Conservation (phyloP, 2,888 invertebrate species). For the Agonopterix alstromeriana region DNA sequence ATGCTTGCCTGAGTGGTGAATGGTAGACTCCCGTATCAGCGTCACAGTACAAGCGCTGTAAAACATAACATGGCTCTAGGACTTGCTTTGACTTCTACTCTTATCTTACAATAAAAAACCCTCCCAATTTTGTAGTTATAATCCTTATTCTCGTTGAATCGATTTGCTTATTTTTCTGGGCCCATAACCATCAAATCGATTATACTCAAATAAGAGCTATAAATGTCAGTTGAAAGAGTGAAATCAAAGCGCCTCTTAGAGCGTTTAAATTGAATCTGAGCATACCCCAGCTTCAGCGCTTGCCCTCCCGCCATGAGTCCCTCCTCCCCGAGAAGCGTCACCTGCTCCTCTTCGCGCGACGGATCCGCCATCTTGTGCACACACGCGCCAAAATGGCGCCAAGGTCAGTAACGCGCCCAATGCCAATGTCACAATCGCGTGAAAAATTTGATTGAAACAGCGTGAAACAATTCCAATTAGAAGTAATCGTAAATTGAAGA, state of each 20-base stretch:
- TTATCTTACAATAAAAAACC: conserved; percentile 3
- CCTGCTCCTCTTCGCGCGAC: conserved; percentile 96
- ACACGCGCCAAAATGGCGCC: conserved; percentile 69
- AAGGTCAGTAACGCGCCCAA: conserved; percentile 82
- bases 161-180: not conserved
- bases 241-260: conserved; percentile 58
- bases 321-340: conserved; percentile 97
- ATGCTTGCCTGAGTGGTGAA: conserved; percentile 87
- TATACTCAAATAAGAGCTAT: not conserved
- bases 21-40: conserved; percentile 84
- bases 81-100: conserved; percentile 62
- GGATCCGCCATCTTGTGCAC: conserved; percentile 97
- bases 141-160: no score
- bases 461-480: not conserved
- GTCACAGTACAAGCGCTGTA: conserved; percentile 86
- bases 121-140: not conserved
- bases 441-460: not conserved
- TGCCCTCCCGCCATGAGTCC: conserved; percentile 96
- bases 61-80: conserved; percentile 77
- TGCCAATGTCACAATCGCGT: conserved; percentile 75
- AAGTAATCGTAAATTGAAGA: not conserved
- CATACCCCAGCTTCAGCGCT: conserved; percentile 98
- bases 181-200: not conserved
- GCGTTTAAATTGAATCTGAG: conserved; percentile 49
- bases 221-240: conserved; percentile 19